Evolutionary conservation across 2,888 invertebrate genomes (phyloP).

Genomic region (Drosophila ezoana): DNA sequence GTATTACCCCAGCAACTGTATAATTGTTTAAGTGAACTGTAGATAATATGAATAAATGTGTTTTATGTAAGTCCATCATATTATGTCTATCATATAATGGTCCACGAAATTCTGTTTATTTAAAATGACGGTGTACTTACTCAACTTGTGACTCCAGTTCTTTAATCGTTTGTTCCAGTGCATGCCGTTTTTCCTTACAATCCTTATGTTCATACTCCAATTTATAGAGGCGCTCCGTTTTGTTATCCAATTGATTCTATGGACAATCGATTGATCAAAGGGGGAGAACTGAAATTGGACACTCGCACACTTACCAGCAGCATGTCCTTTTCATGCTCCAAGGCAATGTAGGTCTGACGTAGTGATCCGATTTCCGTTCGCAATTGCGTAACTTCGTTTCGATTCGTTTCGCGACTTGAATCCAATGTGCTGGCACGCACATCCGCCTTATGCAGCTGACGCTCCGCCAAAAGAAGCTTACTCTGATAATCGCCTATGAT

Average conservation of each 20-base stretch:
- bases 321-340: constrained; percentile 91
- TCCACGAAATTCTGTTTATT: no score
- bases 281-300: background rate
- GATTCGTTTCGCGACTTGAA: constrained; percentile 87
- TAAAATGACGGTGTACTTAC: constrained; percentile 45
- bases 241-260: constrained; percentile 88
- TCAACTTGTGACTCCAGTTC: constrained; percentile 87
- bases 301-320: constrained; percentile 85
- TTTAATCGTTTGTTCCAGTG: constrained; percentile 86
- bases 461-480: constrained; percentile 88
- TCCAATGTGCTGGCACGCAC: constrained; percentile 87
- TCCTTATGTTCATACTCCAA: constrained; percentile 88
- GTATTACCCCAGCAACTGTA: constrained; percentile 68
- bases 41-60: constrained; percentile 57
- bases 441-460: constrained; percentile 87
- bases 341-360: constrained; percentile 87
- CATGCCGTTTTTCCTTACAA: constrained; percentile 86
- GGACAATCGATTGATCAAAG: background rate
- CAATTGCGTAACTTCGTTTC: constrained; percentile 87
- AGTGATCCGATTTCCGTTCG: constrained; percentile 88
- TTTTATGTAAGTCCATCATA: constrained; percentile 7
- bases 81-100: background rate
- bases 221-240: constrained; percentile 88
- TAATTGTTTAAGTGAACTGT: constrained; percentile 57
- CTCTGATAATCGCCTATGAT: constrained; percentile 89